phyloP scores from a whole-genome alignment of 2,113 vertebrate genomes.

The Neotoma lepida region DNA sequence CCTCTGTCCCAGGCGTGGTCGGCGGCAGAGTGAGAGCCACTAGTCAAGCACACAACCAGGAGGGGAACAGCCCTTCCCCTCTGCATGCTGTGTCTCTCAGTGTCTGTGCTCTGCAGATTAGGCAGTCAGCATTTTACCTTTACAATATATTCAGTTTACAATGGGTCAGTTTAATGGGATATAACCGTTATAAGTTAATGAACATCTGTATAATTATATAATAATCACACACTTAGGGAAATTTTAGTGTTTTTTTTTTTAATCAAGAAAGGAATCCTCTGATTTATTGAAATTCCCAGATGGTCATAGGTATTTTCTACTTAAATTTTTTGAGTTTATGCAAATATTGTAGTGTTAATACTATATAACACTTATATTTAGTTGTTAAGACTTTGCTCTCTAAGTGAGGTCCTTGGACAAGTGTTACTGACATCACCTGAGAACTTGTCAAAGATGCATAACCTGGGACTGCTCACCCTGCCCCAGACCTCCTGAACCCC shows the following conservation, averaged over 20 bases:
- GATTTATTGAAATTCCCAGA: background rate
- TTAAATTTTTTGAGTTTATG: background rate
- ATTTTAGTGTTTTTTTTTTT: background rate
- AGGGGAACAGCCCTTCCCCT: no score
- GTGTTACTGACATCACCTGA: background rate
- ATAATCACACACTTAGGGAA: background rate
- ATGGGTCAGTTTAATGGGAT: background rate
- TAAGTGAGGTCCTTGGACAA: background rate
- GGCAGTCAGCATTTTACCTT: background rate
- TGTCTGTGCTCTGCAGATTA: background rate
- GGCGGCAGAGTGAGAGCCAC: no score
- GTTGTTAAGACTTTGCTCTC: background rate
- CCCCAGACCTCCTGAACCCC: background rate
- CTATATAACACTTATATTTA: background rate
- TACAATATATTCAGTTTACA: background rate
- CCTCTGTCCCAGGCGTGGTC: background rate
- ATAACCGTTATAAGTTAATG: background rate
- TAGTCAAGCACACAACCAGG: background rate
- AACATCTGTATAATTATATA: background rate
- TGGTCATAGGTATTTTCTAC: background rate
- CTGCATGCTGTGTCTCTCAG: no score
- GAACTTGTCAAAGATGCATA: conserved; percentile 16
- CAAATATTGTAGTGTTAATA: background rate
- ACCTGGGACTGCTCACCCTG: background rate
- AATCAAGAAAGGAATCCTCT: background rate